Evolutionary conservation across 2,888 invertebrate species (phyloP), one percentile per base, ranked within the genome.

Genomic region (Andricus quercusramuli): DNA sequence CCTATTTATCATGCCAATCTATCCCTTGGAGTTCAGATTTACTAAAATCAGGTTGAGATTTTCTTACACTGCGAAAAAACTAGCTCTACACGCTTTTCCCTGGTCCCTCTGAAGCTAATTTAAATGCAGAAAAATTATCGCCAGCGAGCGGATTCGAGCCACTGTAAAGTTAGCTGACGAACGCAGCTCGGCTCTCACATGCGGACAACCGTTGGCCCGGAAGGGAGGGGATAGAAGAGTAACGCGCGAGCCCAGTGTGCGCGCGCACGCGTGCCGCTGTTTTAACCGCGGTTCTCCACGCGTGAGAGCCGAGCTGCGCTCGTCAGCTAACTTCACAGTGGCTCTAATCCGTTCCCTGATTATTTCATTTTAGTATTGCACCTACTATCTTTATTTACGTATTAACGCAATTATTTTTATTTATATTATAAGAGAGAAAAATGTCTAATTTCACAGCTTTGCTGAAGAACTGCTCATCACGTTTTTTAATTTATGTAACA

Each of bases 101-200:
- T 74, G 70, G 70, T 74, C 70, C 70, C 70, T 74, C 70, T 70
- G 51, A 74, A 51, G 70, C 70, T 74, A 74, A 56, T 74, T 17
- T 74, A 74, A 74, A 74, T 74, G 47, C 17, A 47, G 70, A 25
- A 20, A 51, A 51, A 15, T 41, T 37, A 37, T 37, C 37, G 37
- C 8, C 8, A 37, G 37, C 37, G 37, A 37, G 37, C 9, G 8
- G 37, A 37, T 37, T 37, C 37, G 9, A 9, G 37, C 9, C 37
- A 37, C 37, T 8, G 37, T 37, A 37, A 37, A 37, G 37, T 8
- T 37, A 37, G 1, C 5, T 37, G 8, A 8, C 1, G 9, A 37
- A 37, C 37, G 37, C 37, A 37, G 37, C 37, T 37, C 37, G 37
- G 37, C 37, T 37, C 32, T 32, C 29, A 29, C 29, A 29, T 29